A percentile compares a stretch with the other conserved stretches of the same genome.
Evolutionary conservation across 2,888 invertebrate species (phyloP).

Genomic region (Drosophila seclusa): DNA sequence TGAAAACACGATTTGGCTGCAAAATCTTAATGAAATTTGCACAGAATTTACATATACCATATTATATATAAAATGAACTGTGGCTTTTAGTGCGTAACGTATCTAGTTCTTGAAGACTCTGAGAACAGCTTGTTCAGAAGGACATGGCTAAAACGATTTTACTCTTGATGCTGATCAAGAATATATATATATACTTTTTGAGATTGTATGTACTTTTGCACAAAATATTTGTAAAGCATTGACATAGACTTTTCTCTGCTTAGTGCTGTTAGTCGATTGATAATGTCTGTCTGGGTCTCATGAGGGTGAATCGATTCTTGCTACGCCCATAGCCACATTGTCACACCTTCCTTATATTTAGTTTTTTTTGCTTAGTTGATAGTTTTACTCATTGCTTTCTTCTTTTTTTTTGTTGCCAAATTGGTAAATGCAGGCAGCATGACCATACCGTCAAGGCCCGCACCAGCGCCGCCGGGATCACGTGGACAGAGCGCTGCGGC

Average conservation of each 20-base stretch:
- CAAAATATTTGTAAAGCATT: not conserved
- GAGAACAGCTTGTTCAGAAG: not conserved
- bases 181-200: no score
- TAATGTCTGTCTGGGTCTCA: not conserved
- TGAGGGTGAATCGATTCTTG: not conserved
- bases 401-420: not conserved
- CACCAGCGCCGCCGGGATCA: constrained; percentile 83
- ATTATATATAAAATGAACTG: not conserved
- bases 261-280: not conserved
- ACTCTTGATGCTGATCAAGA: not conserved
- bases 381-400: not conserved
- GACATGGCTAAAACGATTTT: not conserved
- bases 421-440: constrained; percentile 63
- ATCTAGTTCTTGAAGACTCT: not conserved
- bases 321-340: not conserved
- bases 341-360: not conserved
- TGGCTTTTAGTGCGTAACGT: not conserved
- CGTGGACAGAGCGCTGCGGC: constrained; percentile 78
- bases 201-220: not conserved
- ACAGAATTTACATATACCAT: not conserved
- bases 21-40: not conserved
- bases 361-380: not conserved
- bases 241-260: not conserved
- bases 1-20: not conserved
- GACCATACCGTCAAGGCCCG: constrained; percentile 85